phyloP scores from a whole-genome alignment of 2,113 vertebrate genomes.

The Eudorcas thomsonii region DNA sequence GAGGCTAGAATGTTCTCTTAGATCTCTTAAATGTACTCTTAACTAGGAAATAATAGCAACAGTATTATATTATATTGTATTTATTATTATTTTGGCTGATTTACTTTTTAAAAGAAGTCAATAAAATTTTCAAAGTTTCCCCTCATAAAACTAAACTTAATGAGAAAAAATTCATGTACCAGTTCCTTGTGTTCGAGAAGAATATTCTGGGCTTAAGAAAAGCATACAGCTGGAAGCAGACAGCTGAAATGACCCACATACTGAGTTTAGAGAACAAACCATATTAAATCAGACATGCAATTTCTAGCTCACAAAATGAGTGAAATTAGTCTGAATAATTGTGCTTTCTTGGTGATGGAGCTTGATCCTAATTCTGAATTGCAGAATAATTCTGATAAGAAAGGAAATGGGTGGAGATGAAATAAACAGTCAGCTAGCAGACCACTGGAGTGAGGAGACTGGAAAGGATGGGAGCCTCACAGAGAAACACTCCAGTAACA shows the following conservation, averaged over 20 bases:
- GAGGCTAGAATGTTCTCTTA: not conserved
- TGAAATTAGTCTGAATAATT: not conserved
- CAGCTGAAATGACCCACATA: not conserved
- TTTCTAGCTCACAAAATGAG: not conserved
- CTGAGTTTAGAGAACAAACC: not conserved
- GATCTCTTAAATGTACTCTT: not conserved
- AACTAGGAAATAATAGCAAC: not conserved
- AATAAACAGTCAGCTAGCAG: not conserved
- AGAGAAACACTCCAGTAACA: not conserved
- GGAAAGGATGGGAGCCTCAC: not conserved
- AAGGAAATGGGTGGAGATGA: not conserved
- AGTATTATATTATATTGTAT: not conserved
- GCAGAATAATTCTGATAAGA: not conserved
- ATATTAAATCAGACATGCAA: not conserved
- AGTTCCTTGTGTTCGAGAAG: not conserved
- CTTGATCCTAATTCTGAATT: not conserved
- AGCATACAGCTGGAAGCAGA: not conserved
- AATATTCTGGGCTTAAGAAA: not conserved
- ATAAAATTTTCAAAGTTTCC: not conserved
- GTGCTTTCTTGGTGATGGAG: not conserved
- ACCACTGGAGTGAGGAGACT: not conserved
- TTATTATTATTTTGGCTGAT: not conserved
- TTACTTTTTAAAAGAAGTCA: not conserved
- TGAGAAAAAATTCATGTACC: not conserved
- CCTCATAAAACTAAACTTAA: not conserved